Conservation (phyloP, 1,140 invertebrate genomes). For the Zaprionus nigranus region DNA sequence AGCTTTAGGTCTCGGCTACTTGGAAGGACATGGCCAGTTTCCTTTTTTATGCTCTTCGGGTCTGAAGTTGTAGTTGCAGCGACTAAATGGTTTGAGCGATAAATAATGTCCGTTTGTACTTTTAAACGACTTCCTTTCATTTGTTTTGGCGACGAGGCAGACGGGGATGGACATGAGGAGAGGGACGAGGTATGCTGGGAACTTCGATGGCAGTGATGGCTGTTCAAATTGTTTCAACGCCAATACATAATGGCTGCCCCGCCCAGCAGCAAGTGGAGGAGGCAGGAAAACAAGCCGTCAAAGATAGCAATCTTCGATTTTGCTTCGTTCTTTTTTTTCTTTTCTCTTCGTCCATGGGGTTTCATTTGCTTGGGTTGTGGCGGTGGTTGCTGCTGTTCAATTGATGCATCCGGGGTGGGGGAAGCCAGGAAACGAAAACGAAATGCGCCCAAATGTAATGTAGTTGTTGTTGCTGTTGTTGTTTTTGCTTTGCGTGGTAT, state of each 20-base stretch:
- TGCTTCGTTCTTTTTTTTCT: slow-evolving; percentile 54
- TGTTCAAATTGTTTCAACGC: slow-evolving; percentile 84
- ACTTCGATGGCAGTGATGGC: slow-evolving; percentile 43
- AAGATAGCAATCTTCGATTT: slow-evolving; percentile 84
- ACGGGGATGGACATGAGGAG: neutral
- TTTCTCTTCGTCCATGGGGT: slow-evolving; percentile 46
- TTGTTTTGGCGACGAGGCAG: slow-evolving; percentile 62
- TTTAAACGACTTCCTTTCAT: slow-evolving; percentile 85
- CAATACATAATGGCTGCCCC: slow-evolving; percentile 82
- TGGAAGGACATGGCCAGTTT: slow-evolving; percentile 23
- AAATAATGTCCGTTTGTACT: slow-evolving; percentile 85
- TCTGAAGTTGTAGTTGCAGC: slow-evolving; percentile 58
- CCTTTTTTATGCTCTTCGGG: slow-evolving; percentile 53
- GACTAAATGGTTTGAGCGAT: slow-evolving; percentile 83
- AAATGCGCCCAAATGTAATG: slow-evolving; percentile 52
- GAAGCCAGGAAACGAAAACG: slow-evolving; percentile 36
- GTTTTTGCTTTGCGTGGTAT: slow-evolving; percentile 55
- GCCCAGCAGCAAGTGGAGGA: slow-evolving; percentile 36
- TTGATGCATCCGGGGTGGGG: slow-evolving; percentile 76
- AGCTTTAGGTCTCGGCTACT: slow-evolving; percentile 1
- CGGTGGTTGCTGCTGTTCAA: slow-evolving; percentile 54
- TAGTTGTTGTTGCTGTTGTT: slow-evolving; percentile 27
- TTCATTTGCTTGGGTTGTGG: slow-evolving; percentile 75
- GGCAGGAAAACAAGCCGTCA: slow-evolving; percentile 82
- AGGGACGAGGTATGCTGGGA: neutral